A percentile compares a stretch with the other conserved stretches of the same genome.
Conservation (phyloP, 2,888 invertebrate species). For the Volucella inanis region DNA sequence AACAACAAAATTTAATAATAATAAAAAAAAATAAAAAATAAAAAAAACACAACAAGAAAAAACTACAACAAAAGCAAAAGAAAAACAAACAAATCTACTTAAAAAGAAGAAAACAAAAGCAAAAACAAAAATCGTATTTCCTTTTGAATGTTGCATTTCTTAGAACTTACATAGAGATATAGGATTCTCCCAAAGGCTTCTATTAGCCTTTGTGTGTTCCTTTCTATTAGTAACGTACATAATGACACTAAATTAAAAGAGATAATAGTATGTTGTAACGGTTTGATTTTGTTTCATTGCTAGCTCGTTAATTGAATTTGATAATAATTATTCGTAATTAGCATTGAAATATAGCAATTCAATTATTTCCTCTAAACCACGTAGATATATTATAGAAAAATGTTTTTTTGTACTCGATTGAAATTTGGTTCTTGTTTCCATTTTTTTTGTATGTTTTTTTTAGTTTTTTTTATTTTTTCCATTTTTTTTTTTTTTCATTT, state of each 20-base stretch:
- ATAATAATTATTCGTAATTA: constrained; percentile 11
- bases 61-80: constrained; percentile 56
- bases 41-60: constrained; percentile 24
- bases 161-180: constrained; percentile 12
- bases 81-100: constrained; percentile 60
- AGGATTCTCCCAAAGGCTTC: not conserved
- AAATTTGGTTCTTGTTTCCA: constrained; percentile 32
- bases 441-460: constrained; percentile 16
- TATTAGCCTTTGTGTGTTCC: not conserved
- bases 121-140: constrained; percentile 41
- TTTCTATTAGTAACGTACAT: constrained; percentile 6
- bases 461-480: constrained; percentile 1
- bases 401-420: constrained; percentile 51
- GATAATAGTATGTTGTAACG: constrained; percentile 17
- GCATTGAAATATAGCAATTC: constrained; percentile 34
- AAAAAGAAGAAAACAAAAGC: constrained; percentile 37
- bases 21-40: constrained; percentile 31
- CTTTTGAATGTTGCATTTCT: constrained; percentile 59
- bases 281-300: constrained; percentile 14
- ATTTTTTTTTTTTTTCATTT: constrained; percentile 14
- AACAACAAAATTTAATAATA: constrained; percentile 65
- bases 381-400: constrained; percentile 33
- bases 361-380: constrained; percentile 13
- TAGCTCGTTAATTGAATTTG: constrained; percentile 44
- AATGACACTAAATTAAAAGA: constrained; percentile 7